Conservation (phyloP, 2,888 invertebrate species). For the Drosophila imparisetae region DNA sequence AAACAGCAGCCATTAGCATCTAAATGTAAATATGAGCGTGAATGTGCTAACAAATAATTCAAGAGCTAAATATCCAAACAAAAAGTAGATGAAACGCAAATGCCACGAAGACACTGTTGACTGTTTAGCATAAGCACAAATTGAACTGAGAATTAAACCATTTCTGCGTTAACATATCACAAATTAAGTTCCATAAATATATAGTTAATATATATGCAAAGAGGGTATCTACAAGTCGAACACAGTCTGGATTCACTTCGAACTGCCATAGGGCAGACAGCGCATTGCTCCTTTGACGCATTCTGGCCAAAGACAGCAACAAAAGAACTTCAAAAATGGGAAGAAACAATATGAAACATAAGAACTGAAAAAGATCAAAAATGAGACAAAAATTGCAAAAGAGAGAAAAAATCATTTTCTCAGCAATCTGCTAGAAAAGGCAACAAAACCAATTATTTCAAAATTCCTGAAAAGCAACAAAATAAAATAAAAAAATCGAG, state of each 20-base stretch:
- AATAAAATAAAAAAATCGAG: too few relatives aligned
- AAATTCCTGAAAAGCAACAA: slow-evolving; percentile 2
- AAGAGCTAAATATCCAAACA: background rate
- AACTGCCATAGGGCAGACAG: slow-evolving; percentile 5
- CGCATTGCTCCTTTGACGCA: slow-evolving; percentile 26
- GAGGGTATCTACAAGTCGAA: slow-evolving; percentile 27
- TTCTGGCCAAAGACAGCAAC: slow-evolving; percentile 18
- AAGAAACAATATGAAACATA: background rate
- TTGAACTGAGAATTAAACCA: background rate
- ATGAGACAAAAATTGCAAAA: background rate
- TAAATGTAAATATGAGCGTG: background rate
- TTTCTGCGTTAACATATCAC: background rate
- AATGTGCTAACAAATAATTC: background rate
- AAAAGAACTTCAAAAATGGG: background rate
- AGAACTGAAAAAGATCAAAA: slow-evolving; percentile 14
- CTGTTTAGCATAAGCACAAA: background rate
- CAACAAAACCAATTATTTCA: background rate
- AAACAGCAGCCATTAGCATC: background rate
- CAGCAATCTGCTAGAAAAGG: background rate
- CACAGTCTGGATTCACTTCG: background rate
- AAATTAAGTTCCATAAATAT: background rate
- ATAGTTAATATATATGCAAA: too few relatives aligned
- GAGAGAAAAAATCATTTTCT: background rate
- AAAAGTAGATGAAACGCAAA: background rate
- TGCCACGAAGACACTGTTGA: background rate